These are phyloP conservation scores for Conopomorpha cramerella DNA, from an alignment of 1,140 invertebrate species.

Conservation along the genomic window DNA sequence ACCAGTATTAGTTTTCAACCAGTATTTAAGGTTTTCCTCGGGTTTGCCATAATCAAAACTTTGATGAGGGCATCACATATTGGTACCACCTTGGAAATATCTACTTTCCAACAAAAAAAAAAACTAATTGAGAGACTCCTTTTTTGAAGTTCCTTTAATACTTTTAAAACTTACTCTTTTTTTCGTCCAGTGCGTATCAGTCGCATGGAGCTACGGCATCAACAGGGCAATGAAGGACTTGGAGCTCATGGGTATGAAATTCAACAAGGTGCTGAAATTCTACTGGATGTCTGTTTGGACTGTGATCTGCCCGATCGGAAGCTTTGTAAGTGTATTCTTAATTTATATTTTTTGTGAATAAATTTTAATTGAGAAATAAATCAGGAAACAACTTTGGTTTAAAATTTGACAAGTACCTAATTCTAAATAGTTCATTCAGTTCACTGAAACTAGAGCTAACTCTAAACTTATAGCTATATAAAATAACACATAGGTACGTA, in stretches of 20 bases:
- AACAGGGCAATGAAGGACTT: conserved; percentile 62
- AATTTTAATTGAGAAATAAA: not conserved
- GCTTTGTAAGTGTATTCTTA: conserved; percentile 59
- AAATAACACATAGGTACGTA: not conserved
- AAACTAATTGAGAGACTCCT: too few species aligned
- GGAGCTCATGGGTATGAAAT: conserved; percentile 62
- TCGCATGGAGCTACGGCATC: conserved; percentile 76
- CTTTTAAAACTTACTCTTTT: not conserved
- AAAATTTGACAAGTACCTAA: too few species aligned
- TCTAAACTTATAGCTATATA: not conserved
- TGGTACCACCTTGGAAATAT: too few species aligned
- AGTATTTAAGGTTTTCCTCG: not conserved
- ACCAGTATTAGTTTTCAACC: too few species aligned
- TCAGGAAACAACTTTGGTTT: too few species aligned
- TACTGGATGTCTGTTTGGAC: conserved; percentile 66
- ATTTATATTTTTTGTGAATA: conserved; percentile 1
- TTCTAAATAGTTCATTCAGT: not conserved
- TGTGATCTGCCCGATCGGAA: conserved; percentile 57
- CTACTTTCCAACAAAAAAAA: too few species aligned
- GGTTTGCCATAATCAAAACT: not conserved
- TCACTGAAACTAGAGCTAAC: too few species aligned
- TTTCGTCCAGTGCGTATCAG: conserved; percentile 49
- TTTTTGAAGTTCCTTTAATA: not conserved
- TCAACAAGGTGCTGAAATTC: conserved; percentile 41
- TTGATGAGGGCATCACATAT: not conserved